Base-by-base conservation (phyloP, 1,140 invertebrate species). In the Lordiphosa collinella region DNA sequence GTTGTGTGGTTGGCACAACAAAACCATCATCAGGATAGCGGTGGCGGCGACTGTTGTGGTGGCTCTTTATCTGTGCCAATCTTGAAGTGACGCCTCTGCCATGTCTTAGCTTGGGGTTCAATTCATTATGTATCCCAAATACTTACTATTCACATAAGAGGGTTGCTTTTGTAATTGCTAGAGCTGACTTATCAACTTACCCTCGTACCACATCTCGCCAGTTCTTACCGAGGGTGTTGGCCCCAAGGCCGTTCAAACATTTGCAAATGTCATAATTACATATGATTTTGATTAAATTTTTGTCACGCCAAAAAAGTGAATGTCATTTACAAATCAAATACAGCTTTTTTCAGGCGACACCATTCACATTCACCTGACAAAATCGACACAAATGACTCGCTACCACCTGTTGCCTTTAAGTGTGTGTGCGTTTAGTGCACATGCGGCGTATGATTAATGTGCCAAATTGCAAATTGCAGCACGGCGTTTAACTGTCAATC, bases 201-300 rank as follows among this genome's bases (percentile, higher is more conserved):
- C 6, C 22, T 25, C 22, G 22, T 25, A 25, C 22, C 22, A 6
- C 1, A 25, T 25, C 5, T 25, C 1, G 5, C 6, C 22, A 25
- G 2, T 25, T 25, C 22, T 25, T 25, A 25, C 18, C 18, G 57
- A 43, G 60, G 12, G 6, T 12, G 6, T 12, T n/a, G 8, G 37
- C 37, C 5, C 36, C 47, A 49, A 34, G 47, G 31, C 47, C 40
- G 35, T 53, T 53, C 36, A 57, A 66, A 66, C 63, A 66, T 66
- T 66, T 66, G 63, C 63, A 66, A 66, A 66, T 66, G 63, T 66
- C 63, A 66, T 66, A 66, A 66, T 66, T 66, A 66, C 63, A 66
- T 66, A 63, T 50, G 62, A 43, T 66, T 66, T 63, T 25, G 60
- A 63, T 63, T 53, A 63, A 52, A 63, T 63, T 53, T 63, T 63